Conservation (phyloP, 2,888 invertebrate species). For the Rhamphomyia laevipes region DNA sequence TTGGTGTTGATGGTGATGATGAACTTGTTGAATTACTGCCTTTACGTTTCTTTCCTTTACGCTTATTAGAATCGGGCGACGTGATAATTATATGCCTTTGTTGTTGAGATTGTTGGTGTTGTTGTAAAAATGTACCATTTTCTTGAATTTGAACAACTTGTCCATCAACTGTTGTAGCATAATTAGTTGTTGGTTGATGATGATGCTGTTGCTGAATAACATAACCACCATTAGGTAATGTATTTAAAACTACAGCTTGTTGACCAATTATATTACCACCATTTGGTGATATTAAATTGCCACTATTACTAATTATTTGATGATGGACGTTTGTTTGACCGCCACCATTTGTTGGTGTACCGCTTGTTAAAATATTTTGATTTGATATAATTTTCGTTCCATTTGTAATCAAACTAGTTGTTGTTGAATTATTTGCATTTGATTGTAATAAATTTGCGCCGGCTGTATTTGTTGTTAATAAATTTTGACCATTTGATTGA, state of each 20-base stretch:
- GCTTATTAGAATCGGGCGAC: slow-evolving; percentile 56
- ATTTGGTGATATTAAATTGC: slow-evolving; percentile 19
- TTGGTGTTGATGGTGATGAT: slow-evolving; percentile 27
- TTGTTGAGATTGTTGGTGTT: slow-evolving; percentile 24
- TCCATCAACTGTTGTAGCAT: slow-evolving; percentile 62
- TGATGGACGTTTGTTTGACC: slow-evolving; percentile 1
- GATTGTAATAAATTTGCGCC: slow-evolving; percentile 20
- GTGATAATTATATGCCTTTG: slow-evolving; percentile 37
- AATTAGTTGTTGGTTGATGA: slow-evolving; percentile 27
- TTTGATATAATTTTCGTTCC: slow-evolving; percentile 11
- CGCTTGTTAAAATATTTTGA: slow-evolving; percentile 5
- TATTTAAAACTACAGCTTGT: slow-evolving; percentile 69
- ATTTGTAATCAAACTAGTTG: slow-evolving; percentile 12
- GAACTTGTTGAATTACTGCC: slow-evolving; percentile 27
- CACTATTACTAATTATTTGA: slow-evolving; percentile 16
- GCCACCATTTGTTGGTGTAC: slow-evolving; percentile 17
- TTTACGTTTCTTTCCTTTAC: slow-evolving; percentile 62
- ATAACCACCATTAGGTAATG: slow-evolving; percentile 64
- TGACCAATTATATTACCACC: slow-evolving; percentile 48
- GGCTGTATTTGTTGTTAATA: slow-evolving; percentile 1
- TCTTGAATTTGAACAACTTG: slow-evolving; percentile 49
- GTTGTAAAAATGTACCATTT: slow-evolving; percentile 20
- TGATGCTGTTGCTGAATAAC: slow-evolving; percentile 39
- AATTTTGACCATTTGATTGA: slow-evolving; percentile 12
- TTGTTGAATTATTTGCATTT: slow-evolving; percentile 13